Evolutionary conservation across 2,888 invertebrate species (phyloP), one percentile per base, ranked within the genome.

Genomic region (Onchidella celtica): DNA sequence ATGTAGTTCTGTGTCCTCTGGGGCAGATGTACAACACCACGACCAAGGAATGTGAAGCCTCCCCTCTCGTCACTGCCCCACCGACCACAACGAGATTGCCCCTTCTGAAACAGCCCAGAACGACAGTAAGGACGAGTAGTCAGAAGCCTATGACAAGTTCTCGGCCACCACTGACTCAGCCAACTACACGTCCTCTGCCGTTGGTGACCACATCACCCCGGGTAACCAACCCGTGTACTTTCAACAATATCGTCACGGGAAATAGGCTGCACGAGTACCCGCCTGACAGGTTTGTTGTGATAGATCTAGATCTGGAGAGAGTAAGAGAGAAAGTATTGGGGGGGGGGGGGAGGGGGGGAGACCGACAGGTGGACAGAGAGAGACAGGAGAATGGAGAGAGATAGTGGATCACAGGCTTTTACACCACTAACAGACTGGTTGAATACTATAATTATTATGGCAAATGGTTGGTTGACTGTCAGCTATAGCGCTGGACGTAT

Each of bases 1-100:
- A 88, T 79, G 78, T 90, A 0, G 89, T 88, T 4, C 84, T 87
- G 29, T 90, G 90, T 36, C 84, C 84, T 17, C 55, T 70, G 11
- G 76, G 76, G 0, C 57, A 84, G 32, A 27, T 79, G 55, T 84
- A 82, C 68, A 72, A 76, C 61, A 57, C 79, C 3, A 32, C 3
- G 1, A 38, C 29, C 6, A 57, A 66, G n/a, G 75, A 81, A 72
- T 84, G 84, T 61, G 79, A 73, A 32, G 14, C 17, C 17, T 40
- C 73, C 27, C 47, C 63, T 14, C 70, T 29, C 24, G 32, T 36
- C 17, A 4, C 69, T 24, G n/a, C 47, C 40, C 59, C 4, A 14
- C 27, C 32, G 3, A 29, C 59, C 14, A 9, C 36, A 61, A 0
- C 1, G 2, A 1, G 9, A n/a, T 3, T 2, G 21, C n/a, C 70